Evolutionary conservation across 2,113 vertebrate genomes (phyloP).

Genomic region (Urocitellus parryii): DNA sequence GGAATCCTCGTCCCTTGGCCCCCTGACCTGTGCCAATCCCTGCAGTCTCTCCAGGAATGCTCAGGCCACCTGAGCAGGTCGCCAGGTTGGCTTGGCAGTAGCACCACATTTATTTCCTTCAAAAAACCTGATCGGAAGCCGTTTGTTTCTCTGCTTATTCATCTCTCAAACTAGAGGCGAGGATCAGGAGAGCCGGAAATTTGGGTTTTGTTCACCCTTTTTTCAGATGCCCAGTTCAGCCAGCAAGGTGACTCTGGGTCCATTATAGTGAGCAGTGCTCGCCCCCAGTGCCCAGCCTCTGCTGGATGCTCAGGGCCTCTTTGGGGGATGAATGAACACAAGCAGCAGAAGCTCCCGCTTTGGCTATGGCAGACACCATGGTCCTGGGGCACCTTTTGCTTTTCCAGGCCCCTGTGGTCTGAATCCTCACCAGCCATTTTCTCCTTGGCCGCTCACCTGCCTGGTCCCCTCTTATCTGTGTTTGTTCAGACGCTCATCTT

Average conservation of each 20-base stretch:
- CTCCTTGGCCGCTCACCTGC: neutral
- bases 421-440: neutral
- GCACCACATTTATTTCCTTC: neutral
- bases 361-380: fast-evolving
- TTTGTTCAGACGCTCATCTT: neutral
- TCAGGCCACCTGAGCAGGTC: neutral
- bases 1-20: neutral
- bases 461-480: neutral
- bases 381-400: neutral
- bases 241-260: neutral
- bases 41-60: neutral
- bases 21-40: neutral
- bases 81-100: neutral
- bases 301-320: neutral
- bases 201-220: neutral
- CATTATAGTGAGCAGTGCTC: neutral
- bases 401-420: neutral
- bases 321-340: neutral
- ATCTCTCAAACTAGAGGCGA: neutral
- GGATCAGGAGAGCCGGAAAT: neutral
- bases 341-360: no score
- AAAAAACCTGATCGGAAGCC: neutral
- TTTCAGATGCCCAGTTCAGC: neutral
- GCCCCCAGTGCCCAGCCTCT: neutral
- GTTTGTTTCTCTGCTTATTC: neutral